phyloP scores from a whole-genome alignment of 30 jellyfish, hydroid and myxozoan species.

The Turritopsis rubra region DNA sequence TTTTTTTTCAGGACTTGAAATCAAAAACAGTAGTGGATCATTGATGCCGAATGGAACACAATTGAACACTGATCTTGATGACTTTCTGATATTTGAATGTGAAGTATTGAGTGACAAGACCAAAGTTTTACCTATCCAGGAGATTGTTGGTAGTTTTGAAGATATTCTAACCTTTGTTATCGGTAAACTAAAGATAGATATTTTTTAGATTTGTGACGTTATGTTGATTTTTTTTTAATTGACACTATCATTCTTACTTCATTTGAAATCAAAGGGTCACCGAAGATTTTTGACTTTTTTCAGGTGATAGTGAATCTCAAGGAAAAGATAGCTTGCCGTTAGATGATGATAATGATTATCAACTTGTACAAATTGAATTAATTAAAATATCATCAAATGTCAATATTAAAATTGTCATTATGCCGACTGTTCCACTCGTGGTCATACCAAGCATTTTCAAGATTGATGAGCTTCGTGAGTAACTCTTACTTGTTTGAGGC shows the following conservation, averaged over 20 bases:
- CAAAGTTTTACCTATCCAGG: background rate
- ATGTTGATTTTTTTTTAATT: no score
- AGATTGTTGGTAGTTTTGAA: background rate
- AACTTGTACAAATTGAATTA: background rate
- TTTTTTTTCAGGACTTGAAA: background rate
- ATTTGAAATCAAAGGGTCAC: no score
- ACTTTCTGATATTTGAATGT: background rate
- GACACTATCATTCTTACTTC: no score
- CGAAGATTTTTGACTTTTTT: no score
- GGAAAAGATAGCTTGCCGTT: constrained; percentile 8
- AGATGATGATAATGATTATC: background rate
- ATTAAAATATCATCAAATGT: background rate
- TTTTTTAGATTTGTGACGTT: no score
- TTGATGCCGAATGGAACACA: background rate
- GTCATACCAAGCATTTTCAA: background rate
- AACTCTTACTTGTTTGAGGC: no score
- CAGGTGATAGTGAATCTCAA: constrained; percentile 13
- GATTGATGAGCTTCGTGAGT: constrained; percentile 5
- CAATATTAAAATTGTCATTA: background rate
- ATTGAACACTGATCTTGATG: background rate
- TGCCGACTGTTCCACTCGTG: background rate
- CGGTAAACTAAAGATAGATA: background rate
- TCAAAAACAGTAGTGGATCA: background rate
- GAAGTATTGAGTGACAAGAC: background rate
- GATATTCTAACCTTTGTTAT: background rate